Base-by-base conservation (phyloP, 2,797 vertebrate species). In the Bryconaethiops microstoma region DNA sequence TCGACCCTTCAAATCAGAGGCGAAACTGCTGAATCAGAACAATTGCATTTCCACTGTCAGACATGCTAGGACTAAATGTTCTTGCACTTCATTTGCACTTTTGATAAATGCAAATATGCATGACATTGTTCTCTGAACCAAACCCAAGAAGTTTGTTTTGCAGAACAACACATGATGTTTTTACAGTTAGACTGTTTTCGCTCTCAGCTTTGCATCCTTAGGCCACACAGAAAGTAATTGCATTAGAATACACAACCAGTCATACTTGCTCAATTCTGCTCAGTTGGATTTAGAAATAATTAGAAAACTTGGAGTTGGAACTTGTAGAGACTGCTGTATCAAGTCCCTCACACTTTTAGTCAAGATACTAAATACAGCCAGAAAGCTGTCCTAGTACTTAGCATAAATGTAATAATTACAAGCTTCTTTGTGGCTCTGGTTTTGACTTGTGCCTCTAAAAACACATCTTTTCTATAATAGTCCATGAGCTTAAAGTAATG, bases 1-100 rank as follows among this genome's bases (percentile, higher is more conserved):
- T 14, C 21, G 50, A n/a, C 10, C 60, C 25, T 14, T 23, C 21
- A 45, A 29, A 7, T 23, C 52, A 80, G 40, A 40, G 45, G n/a
- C n/a, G 29, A 76, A 71, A 23, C 2, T n/a, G n/a, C 25, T 52
- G 19, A 17, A 9, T 80, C 16, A 59, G 48, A 52, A 52, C 25
- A 52, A 52, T 52, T 52, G n/a, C 57, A 50, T 71, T 63, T 78
- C 13, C 42, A 71, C 67, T 60, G 29, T 29, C 60, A 29, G 60
- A 64, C 16, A 39, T 17, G 29, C 62, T 29, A 16, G 16, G 14
- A 64, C 62, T 39, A 16, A 29, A 14, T 64, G 62, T 39, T 64
- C 23, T 13, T 62, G 62, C 62, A 64, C 62, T 64, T 60, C 21
- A 21, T 60, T 50, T 50, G 17, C 5, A 21, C 3, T n/a, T 10